Base-by-base conservation (phyloP, 2,797 vertebrate species). In the Somateria mollissima region DNA sequence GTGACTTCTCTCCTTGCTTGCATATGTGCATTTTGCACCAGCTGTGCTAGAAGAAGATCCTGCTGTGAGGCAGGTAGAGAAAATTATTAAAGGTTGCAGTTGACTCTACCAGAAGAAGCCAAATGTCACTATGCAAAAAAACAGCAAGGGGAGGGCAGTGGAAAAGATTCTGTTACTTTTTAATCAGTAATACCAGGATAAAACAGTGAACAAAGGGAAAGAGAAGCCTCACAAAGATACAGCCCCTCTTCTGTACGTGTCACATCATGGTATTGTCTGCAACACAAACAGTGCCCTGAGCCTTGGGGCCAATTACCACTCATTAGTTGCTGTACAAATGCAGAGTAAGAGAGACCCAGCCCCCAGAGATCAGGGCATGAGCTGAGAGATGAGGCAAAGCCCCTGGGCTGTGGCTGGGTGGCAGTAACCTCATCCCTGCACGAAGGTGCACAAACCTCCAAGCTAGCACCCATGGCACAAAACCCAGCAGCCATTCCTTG, bases 1-100 rank as follows among this genome's bases (percentile, higher is more conserved):
- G 25, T 1, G 1, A 24, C 54, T 65, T 19, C 79, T 94, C 77
- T 84, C 64, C 70, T 90, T 47, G 3, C 16, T 45, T 18, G 1
- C n/a, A 30, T 4, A 14, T 25, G 8, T 11, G 8, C 32, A 5
- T 76, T 76, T 76, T 72, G 51, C 39, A 43, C 62, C 92, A 86
- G 88, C 94, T 88, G 71, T 75, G 70, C 71, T 70, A 77, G 56
- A 82, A 39, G 28, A 90, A 84, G 66, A 60, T 11, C 86, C 91
- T 73, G 64, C 93, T 89, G 76, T 1, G 41, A 24, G 10, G 32
- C 60, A 90, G 77, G 90, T 60, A 73, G 37, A 51, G 54, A 53
- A 60, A 66, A 81, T 3, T 49, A 16, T 58, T 76, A 15, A 64
- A 87, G 66, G 28, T 27, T 25, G 6, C 5, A 6, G 56, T 72